Evolutionary conservation across 2,888 invertebrate genomes (phyloP), one percentile per base, ranked within the genome.

Genomic region (Xanthia icteritia): DNA sequence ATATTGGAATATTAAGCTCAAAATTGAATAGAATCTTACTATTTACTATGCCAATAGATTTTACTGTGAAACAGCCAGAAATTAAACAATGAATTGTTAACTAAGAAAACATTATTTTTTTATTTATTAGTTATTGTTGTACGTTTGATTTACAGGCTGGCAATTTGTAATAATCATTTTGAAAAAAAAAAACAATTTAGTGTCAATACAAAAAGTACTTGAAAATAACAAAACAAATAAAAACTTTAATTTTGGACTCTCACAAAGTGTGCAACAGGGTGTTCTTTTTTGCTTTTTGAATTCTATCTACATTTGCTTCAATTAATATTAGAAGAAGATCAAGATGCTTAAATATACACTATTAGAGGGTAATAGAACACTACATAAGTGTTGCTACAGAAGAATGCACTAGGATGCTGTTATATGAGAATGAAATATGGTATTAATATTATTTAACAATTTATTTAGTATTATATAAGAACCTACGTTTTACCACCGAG

Each of bases 361-460:
- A 79, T 73, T 63, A 74, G 15, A 86, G 36, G 68, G 79, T 81
- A 84, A 76, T 76, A 75, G 68, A 86, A 84, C 77, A 82, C 84
- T 84, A 88, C 75, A 51, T 6, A 71, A 77, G 85, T 88, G 87
- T 87, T 83, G 82, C 86, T 87, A 86, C 76, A 54, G 73, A 84
- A 88, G 66, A 82, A 87, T 87, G 83, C 82, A 73, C 79, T 83
- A 86, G 56, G 79, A 87, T 85, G 87, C 84, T 84, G 75, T 88
- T 83, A 79, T 36, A 78, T 88, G 83, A 72, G 83, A 83, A 88
- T 88, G 84, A 82, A 73, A 67, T 73, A 80, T 81, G 72, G 70
- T 79, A 66, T 79, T 75, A 77, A 85, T 65, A 76, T 76, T 71
- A 82, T 82, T 79, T 66, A 75, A 66, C 73, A 66, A 77, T 81